Percentiles rank a stretch among this genome's conserved stretches.
phyloP scores from a whole-genome alignment of 2,113 vertebrate genomes.

The Mesembrinibis cayennensis region DNA sequence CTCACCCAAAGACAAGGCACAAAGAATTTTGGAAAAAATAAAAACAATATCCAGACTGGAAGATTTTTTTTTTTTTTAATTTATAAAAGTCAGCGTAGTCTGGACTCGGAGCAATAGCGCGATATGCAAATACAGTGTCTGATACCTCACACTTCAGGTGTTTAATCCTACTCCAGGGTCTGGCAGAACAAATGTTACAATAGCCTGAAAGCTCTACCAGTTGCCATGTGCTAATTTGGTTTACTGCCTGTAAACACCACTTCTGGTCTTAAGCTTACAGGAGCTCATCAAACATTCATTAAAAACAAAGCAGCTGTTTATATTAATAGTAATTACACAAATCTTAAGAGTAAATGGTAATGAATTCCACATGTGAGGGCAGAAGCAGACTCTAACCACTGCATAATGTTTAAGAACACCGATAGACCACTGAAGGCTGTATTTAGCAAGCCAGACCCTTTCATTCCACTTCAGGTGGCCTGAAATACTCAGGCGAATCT shows the following conservation, averaged over 20 bases:
- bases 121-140: not conserved
- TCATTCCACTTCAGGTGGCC: not conserved
- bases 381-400: not conserved
- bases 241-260: not conserved
- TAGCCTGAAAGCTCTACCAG: not conserved
- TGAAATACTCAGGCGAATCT: not conserved
- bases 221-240: not conserved
- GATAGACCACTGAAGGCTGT: not conserved
- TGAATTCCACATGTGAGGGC: not conserved
- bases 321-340: not conserved
- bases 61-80: not conserved
- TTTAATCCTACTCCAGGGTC: not conserved
- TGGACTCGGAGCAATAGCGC: accelerated
- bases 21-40: not conserved
- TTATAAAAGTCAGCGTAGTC: not conserved
- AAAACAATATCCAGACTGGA: not conserved
- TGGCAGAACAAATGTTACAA: not conserved
- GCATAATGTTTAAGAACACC: not conserved
- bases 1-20: not conserved
- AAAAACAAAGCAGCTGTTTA: not conserved
- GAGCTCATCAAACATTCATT: not conserved
- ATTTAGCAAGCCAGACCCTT: not conserved
- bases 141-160: not conserved
- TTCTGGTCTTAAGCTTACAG: not conserved
- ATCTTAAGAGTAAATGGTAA: not conserved